Base-by-base conservation (phyloP, 2,797 vertebrate genomes). In the Chelmon rostratus region DNA sequence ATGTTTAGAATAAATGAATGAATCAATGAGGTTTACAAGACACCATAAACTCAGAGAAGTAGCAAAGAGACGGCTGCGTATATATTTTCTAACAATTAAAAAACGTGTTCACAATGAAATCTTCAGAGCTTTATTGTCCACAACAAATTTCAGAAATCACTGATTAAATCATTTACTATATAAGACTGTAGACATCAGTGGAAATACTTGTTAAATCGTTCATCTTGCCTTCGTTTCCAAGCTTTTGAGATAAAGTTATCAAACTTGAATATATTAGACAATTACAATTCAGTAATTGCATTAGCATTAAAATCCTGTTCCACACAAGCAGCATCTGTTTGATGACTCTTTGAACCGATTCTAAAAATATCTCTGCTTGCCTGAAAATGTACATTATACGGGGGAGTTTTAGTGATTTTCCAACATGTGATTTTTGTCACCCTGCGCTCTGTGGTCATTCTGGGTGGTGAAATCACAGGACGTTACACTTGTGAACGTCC, bases 331-430 rank as follows among this genome's bases (percentile, higher is more conserved):
- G 1, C 13, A 11, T 53, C 2, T 2, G 19, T 8, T 15, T 38
- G 25, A 28, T 16, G 21, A 52, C 0, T 0, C 19, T 8, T 3
- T 56, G 37, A 59, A 7, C 0, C 16, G 13, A 52, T 21, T 42
- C 64, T 70, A 44, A 77, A 73, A 79, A 68, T 57, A 75, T 9
- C 54, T 37, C 18, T 4, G 6, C 21, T 42, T 57, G 23, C 52
- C 15, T 44, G 9, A 61, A 19, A 33, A 3, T 23, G 15, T 38
- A 31, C 40, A 1, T 2, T 25, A 7, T 40, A 10, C 0, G 2
- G 33, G 40, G 44, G 37, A 46, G 3, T 80, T 83, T 47, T 38
- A 1, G 0, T 38, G 6, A 2, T 72, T 74, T 79, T 71, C 53
- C 31, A 66, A 18, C 46, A 5, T 53, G 53, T 3, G 49, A 23